Evolutionary conservation across 2,113 vertebrate genomes (phyloP).

Genomic region (Euleptes europaea): DNA sequence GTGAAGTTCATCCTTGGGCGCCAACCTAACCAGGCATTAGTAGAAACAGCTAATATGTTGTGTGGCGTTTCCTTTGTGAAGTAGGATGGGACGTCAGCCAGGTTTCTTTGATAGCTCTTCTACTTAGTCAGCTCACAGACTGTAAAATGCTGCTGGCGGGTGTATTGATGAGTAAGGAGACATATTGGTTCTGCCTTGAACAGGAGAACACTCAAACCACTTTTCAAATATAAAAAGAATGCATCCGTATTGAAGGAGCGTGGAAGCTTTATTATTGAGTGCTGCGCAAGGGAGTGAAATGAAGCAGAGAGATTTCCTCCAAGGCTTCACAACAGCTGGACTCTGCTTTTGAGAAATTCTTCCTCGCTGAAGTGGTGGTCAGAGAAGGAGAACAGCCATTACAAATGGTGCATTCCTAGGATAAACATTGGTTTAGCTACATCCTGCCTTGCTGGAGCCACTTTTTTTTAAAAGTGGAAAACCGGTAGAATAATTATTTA

Average conservation of each 20-base stretch:
- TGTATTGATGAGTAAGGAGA: background rate
- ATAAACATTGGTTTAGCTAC: background rate
- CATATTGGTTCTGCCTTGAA: background rate
- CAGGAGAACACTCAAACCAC: background rate
- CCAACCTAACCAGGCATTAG: background rate
- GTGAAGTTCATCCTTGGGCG: conserved; percentile 22
- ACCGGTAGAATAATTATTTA: background rate
- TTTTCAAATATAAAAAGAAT: background rate
- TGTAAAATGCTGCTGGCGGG: background rate
- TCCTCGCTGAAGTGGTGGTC: background rate
- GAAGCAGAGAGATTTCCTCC: background rate
- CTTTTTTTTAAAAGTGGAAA: background rate
- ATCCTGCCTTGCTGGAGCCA: background rate
- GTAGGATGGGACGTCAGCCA: conserved; percentile 33
- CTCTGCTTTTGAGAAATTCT: background rate
- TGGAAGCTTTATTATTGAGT: background rate
- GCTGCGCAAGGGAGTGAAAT: background rate
- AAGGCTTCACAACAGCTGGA: background rate
- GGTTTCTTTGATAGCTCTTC: conserved; percentile 1
- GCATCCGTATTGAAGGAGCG: background rate
- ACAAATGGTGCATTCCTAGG: background rate
- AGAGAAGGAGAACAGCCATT: background rate
- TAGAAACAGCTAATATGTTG: conserved; percentile 46
- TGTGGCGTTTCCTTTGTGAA: conserved; percentile 56
- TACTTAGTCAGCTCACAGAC: conserved; percentile 37